Conservation (phyloP, 2,888 invertebrate species). For the Dastarcus helophoroides region DNA sequence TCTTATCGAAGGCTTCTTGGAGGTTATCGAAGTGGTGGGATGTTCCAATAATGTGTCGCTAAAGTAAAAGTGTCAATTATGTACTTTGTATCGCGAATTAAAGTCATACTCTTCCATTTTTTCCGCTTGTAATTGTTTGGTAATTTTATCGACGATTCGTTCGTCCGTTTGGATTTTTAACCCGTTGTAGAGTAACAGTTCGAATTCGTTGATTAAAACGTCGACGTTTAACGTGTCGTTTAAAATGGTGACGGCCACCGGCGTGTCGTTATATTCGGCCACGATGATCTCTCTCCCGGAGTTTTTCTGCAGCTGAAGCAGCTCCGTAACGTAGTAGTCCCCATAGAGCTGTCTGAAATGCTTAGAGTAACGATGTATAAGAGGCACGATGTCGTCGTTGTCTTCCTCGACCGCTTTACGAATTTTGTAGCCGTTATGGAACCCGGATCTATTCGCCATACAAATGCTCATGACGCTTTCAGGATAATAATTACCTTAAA, state of each 20-base stretch:
- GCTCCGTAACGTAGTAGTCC: conserved; percentile 56
- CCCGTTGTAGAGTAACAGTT: conserved; percentile 46
- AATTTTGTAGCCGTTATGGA: background rate
- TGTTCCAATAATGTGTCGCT: too few relatives aligned
- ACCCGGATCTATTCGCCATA: background rate
- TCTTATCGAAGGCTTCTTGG: too few relatives aligned
- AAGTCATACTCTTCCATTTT: too few relatives aligned
- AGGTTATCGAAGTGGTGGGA: too few relatives aligned
- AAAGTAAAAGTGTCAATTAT: too few relatives aligned
- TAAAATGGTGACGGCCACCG: conserved; percentile 49
- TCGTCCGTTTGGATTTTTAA: conserved; percentile 43
- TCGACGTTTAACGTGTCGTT: conserved; percentile 49
- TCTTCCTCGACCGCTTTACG: conserved; percentile 1
- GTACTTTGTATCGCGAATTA: too few relatives aligned
- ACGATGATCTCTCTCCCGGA: conserved; percentile 40
- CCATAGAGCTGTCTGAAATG: conserved; percentile 49
- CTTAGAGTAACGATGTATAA: conserved; percentile 5
- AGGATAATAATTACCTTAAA: background rate
- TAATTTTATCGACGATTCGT: too few relatives aligned
- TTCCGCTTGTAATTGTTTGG: too few relatives aligned
- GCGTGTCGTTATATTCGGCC: conserved; percentile 39
- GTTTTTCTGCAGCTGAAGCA: conserved; percentile 31
- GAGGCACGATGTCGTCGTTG: conserved; percentile 1
- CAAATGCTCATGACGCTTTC: background rate
- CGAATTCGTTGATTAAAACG: conserved; percentile 47